Evolutionary conservation across 2,888 invertebrate genomes (phyloP), one percentile per base, ranked within the genome.

Genomic region (Dryadula phaetusa): DNA sequence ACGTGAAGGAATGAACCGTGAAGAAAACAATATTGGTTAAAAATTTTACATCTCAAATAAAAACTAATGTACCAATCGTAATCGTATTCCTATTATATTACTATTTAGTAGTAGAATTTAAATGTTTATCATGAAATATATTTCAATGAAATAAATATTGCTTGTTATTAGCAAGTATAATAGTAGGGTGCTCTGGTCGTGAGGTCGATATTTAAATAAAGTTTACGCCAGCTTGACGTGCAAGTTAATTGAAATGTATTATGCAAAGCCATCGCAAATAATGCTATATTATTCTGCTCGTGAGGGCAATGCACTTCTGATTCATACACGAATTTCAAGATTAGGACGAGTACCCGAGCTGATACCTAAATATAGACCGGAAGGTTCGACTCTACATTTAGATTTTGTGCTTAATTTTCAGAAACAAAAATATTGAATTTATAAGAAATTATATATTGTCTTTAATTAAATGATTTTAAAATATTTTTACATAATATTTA

Each of bases 241-340:
- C 82, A 80, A 79, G 77, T 82, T 86, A 87, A 90, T 88, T 86
- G 82, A 86, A 86, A 86, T 86, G 82, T 86, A 84, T 83, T 82
- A 88, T 88, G 87, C 80, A 81, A 83, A 85, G 67, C 70, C 71
- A 71, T 80, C 81, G 81, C 81, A 77, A 79, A 64, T 58, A 64
- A 49, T 58, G 60, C 58, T 32, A 58, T 58, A 64, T 64, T 40
- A 58, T 64, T 49, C 64, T 20, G 58, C 54, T 58, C 47, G 58
- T 71, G 73, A 73, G 82, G 82, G 80, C 81, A 77, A 79, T 70
- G 82, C 69, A 77, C 82, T 71, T 58, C 69, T 75, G 82, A 79
- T 72, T 82, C 81, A 82, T 74, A 72, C 74, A 77, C 79, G 75
- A 82, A 76, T 83, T 79, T 80, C 67, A 64, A 79, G 79, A 82